phyloP scores from a whole-genome alignment of 2,797 vertebrate species.

The Cynopterus sphinx region DNA sequence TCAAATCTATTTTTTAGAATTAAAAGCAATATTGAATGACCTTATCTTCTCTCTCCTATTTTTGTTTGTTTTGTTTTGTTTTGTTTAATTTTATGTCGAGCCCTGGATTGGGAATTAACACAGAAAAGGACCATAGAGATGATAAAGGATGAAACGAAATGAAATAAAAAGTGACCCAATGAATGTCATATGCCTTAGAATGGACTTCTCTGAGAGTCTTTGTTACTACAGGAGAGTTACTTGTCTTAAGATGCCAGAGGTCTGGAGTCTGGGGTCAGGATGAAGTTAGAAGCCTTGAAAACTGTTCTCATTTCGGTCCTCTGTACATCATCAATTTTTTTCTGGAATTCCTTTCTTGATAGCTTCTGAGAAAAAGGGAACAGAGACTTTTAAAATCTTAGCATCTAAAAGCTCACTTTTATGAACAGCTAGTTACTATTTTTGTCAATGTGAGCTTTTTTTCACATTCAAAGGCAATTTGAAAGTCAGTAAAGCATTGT shows the following conservation, averaged over 20 bases:
- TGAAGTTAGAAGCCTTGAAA: constrained; percentile 27
- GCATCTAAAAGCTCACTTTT: not conserved
- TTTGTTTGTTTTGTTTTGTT: not conserved
- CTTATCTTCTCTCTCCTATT: not conserved
- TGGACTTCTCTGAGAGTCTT: not conserved
- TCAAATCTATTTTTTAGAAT: constrained; percentile 7
- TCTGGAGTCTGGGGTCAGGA: not conserved
- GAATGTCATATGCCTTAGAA: not conserved
- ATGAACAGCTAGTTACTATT: not conserved
- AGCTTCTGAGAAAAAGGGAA: not conserved
- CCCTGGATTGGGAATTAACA: not conserved
- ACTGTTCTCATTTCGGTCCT: not conserved
- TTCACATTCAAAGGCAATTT: not conserved
- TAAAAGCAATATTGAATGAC: constrained; percentile 23
- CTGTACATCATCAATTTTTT: not conserved
- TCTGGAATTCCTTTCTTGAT: constrained; percentile 36
- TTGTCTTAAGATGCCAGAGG: not conserved
- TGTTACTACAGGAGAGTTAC: not conserved
- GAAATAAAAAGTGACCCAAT: not conserved
- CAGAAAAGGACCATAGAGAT: not conserved
- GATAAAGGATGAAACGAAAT: not conserved
- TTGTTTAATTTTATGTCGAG: not conserved
- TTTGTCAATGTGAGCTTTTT: not conserved
- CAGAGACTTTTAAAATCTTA: constrained; percentile 15
- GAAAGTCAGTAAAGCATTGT: not conserved